A percentile compares a stretch with the other conserved stretches of the same genome.
Evolutionary conservation across 1,140 invertebrate species (phyloP).

Genomic region (Hormaphis cornu): DNA sequence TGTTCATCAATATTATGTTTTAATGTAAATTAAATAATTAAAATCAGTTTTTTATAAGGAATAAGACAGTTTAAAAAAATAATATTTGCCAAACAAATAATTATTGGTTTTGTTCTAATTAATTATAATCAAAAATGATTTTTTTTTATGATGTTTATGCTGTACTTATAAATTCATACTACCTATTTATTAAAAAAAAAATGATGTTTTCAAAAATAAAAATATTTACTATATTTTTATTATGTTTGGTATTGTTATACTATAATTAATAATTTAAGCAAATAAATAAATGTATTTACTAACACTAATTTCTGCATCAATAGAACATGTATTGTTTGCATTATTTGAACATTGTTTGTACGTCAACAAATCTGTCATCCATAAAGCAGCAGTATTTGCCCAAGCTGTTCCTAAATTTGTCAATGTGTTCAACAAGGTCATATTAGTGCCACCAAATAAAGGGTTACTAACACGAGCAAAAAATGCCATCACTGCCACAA

Average conservation of each 20-base stretch:
- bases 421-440: constrained; percentile 96
- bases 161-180: too few relatives aligned
- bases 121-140: too few relatives aligned
- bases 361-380: constrained; percentile 83
- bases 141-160: too few relatives aligned
- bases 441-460: constrained; percentile 93
- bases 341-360: constrained; percentile 57
- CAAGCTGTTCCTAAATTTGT: constrained; percentile 95
- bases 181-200: too few relatives aligned
- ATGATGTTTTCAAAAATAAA: too few relatives aligned
- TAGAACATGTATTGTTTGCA: neutral
- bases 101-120: too few relatives aligned
- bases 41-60: too few relatives aligned
- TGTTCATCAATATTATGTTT: too few relatives aligned
- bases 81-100: too few relatives aligned
- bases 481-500: constrained; percentile 74
- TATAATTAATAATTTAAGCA: neutral
- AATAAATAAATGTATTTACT: neutral
- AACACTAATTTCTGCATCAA: neutral
- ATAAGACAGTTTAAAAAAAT: too few relatives aligned
- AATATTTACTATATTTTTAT: too few relatives aligned
- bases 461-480: constrained; percentile 84
- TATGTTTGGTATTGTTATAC: too few relatives aligned
- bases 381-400: constrained; percentile 85
- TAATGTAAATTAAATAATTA: neutral